Base-by-base conservation (phyloP, 2,888 invertebrate genomes). In the Macaria liturata region DNA sequence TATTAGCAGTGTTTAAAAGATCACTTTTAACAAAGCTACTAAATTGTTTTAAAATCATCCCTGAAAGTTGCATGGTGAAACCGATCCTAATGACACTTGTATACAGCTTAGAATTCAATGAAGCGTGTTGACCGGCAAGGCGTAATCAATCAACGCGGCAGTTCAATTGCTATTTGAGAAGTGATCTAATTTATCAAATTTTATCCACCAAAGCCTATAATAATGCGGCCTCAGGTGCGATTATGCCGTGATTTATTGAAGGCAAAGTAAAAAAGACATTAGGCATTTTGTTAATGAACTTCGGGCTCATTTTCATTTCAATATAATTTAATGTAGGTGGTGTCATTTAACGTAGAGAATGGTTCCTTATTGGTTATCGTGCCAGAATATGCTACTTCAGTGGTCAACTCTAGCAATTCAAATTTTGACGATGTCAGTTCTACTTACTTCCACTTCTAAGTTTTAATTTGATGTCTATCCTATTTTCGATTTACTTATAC, bases 131-230 rank as follows among this genome's bases (percentile, higher is more conserved):
- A 60, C 49, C 61, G 64, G 57, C 55, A n/a, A 53, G 56, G 58
- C 49, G 66, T 64, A 71, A 80, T 81, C 75, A 69, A 80, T 80
- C 80, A 80, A 70, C 55, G 69, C 65, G 57, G 63, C 67, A 64
- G 67, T 75, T 73, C 70, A 73, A 79, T 75, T 70, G 75, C 64
- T 68, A 70, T 72, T 70, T 69, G 71, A 71, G 72, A 72, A 75
- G 70, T 75, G 74, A 74, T 74, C 66, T 71, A 76, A 80, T 81
- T 80, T 78, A 78, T 80, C 79, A 79, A 74, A 76, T 74, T 78
- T 74, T 75, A 74, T 76, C 68, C 67, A 49, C 56, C 4, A 34
- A 51, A 50, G 44, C 44, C 44, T 43, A 67, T 70, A 71, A 75
- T 69, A 66, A 70, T 72, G 57, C 51, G 44, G 54, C 54, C 66